Evolutionary conservation across 2,113 vertebrate genomes (phyloP).

Genomic region (Otocyon megalotis): DNA sequence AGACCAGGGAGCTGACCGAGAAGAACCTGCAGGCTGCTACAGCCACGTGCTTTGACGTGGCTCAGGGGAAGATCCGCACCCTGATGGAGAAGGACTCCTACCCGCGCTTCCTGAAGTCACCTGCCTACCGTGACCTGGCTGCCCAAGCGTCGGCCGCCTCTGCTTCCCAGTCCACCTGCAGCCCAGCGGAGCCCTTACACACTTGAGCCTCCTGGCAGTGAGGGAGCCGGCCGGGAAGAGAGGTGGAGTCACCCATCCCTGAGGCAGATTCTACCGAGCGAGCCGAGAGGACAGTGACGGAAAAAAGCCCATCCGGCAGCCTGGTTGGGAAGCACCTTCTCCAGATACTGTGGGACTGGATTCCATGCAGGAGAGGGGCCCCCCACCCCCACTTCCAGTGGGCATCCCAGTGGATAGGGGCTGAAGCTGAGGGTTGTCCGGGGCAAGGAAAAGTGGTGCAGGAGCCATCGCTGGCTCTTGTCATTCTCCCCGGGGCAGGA

Average conservation of each 20-base stretch:
- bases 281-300: slow-evolving; percentile 16
- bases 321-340: neutral
- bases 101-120: slow-evolving; percentile 88
- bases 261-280: slow-evolving; percentile 55
- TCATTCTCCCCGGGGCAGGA: neutral
- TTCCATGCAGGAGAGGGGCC: neutral
- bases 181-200: slow-evolving; percentile 79
- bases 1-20: slow-evolving; percentile 89
- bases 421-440: fast-evolving
- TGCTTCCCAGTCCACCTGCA: neutral
- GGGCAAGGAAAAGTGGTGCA: neutral
- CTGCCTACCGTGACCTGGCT: slow-evolving; percentile 88
- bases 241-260: slow-evolving; percentile 57
- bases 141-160: slow-evolving; percentile 73
- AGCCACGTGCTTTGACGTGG: slow-evolving; percentile 85
- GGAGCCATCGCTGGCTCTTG: neutral
- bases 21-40: slow-evolving; percentile 83
- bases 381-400: neutral
- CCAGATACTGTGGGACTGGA: slow-evolving; percentile 4
- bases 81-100: slow-evolving; percentile 93
- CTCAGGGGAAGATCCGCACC: slow-evolving; percentile 88
- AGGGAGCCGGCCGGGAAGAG: slow-evolving; percentile 43
- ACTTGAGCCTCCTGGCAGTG: slow-evolving; percentile 79
- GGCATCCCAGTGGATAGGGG: neutral
- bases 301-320: fast-evolving